Evolutionary conservation across 1,140 invertebrate genomes (phyloP).

Genomic region (Drosophila carrolli): DNA sequence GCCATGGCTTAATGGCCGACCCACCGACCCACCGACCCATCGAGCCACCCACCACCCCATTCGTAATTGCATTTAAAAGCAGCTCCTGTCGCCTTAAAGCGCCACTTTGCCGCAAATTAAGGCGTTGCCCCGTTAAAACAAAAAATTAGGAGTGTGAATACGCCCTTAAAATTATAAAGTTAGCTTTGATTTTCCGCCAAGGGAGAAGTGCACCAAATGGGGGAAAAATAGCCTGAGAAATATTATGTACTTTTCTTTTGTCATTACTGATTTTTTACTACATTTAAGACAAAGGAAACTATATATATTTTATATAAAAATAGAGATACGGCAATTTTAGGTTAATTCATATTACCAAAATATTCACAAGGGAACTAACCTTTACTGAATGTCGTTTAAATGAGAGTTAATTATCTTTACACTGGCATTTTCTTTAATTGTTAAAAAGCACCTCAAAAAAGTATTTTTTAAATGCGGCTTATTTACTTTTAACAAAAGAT

Average conservation of each 20-base stretch:
- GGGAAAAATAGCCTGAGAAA: not conserved
- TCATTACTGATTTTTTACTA: not conserved
- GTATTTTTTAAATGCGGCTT: too few species aligned
- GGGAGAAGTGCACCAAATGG: not conserved
- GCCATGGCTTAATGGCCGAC: conserved; percentile 50
- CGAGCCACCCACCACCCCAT: not conserved
- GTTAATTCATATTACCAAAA: too few species aligned
- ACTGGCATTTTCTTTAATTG: too few species aligned
- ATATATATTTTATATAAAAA: too few species aligned
- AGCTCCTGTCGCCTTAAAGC: conserved; percentile 47
- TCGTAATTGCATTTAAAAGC: conserved; percentile 55
- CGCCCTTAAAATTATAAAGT: conserved; percentile 13
- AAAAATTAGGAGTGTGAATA: conserved; percentile 5
- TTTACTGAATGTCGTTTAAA: too few species aligned
- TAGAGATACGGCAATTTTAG: too few species aligned
- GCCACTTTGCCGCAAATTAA: conserved; percentile 53
- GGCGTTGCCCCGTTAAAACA: conserved; percentile 38
- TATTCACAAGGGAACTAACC: too few species aligned
- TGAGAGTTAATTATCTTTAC: too few species aligned
- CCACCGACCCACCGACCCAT: not conserved
- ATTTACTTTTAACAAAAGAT: too few species aligned
- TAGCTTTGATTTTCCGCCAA: conserved; percentile 11
- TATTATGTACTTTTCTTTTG: not conserved
- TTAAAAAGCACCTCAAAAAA: too few species aligned
- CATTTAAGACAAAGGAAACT: not conserved